phyloP scores from a whole-genome alignment of 2,888 invertebrate species.

The Drosophila paranaensis region DNA sequence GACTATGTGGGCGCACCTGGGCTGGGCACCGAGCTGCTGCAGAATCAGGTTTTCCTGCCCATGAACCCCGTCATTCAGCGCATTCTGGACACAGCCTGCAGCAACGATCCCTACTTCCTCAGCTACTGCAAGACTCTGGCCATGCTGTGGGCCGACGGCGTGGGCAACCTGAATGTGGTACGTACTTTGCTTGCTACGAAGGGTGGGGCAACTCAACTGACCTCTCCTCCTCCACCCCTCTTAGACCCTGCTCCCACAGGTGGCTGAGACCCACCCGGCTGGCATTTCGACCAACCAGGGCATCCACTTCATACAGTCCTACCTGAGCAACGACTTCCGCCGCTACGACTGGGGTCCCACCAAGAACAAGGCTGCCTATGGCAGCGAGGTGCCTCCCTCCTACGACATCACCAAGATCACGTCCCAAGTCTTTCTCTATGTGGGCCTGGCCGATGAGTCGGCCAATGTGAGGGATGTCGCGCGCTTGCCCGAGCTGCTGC shows the following conservation, averaged over 20 bases:
- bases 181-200: not conserved
- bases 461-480: slow-evolving; percentile 65
- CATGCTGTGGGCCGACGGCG: slow-evolving; percentile 68
- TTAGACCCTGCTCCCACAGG: slow-evolving; percentile 70
- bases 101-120: slow-evolving; percentile 57
- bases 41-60: slow-evolving; percentile 86
- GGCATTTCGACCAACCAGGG: slow-evolving; percentile 80
- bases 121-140: slow-evolving; percentile 69
- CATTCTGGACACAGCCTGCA: slow-evolving; percentile 69
- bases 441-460: slow-evolving; percentile 66
- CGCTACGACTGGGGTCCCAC: slow-evolving; percentile 70
- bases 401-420: slow-evolving; percentile 72
- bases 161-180: slow-evolving; percentile 74
- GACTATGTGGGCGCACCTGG: slow-evolving; percentile 75
- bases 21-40: slow-evolving; percentile 51
- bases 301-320: slow-evolving; percentile 75
- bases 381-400: slow-evolving; percentile 61
- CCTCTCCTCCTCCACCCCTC: not conserved
- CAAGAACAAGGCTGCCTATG: slow-evolving; percentile 64
- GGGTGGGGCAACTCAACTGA: not conserved
- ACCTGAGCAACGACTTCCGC: slow-evolving; percentile 67
- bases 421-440: slow-evolving; percentile 68
- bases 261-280: slow-evolving; percentile 80
- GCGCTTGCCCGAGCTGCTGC: slow-evolving; percentile 57
- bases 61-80: slow-evolving; percentile 70